Evolutionary conservation across 2,797 vertebrate species (phyloP).

Genomic region (Emys orbicularis): DNA sequence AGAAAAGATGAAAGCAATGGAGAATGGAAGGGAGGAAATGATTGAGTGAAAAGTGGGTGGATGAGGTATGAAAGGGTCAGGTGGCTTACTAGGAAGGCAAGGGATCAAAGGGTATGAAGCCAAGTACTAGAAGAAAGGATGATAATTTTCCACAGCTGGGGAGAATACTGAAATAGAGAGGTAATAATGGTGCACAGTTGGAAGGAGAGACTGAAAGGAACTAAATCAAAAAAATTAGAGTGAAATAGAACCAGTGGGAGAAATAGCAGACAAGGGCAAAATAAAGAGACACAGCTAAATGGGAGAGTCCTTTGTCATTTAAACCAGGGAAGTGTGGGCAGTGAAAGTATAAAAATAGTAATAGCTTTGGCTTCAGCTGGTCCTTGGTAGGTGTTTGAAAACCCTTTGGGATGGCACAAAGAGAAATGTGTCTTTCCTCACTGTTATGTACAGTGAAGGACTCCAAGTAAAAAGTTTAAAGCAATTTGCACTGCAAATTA

Average conservation of each 20-base stretch:
- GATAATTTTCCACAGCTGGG: constrained; percentile 49
- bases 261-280: constrained; percentile 30
- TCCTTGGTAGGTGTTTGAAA: constrained; percentile 26
- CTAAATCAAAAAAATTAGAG: background rate
- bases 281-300: constrained; percentile 25
- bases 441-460: background rate
- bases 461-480: background rate
- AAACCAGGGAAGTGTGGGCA: background rate
- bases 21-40: constrained; percentile 45
- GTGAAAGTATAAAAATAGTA: background rate
- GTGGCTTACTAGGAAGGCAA: background rate
- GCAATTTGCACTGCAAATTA: background rate
- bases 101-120: constrained; percentile 48
- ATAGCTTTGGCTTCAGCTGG: constrained; percentile 19
- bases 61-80: constrained; percentile 32
- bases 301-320: constrained; percentile 21
- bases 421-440: background rate
- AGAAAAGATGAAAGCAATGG: constrained; percentile 57
- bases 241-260: background rate
- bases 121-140: constrained; percentile 25
- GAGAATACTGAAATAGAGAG: constrained; percentile 48
- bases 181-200: constrained; percentile 6
- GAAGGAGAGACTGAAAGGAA: constrained; percentile 40
- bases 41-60: constrained; percentile 28
- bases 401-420: background rate